Conservation (phyloP, 1,140 invertebrate species). For the Notospermus geniculatus region DNA sequence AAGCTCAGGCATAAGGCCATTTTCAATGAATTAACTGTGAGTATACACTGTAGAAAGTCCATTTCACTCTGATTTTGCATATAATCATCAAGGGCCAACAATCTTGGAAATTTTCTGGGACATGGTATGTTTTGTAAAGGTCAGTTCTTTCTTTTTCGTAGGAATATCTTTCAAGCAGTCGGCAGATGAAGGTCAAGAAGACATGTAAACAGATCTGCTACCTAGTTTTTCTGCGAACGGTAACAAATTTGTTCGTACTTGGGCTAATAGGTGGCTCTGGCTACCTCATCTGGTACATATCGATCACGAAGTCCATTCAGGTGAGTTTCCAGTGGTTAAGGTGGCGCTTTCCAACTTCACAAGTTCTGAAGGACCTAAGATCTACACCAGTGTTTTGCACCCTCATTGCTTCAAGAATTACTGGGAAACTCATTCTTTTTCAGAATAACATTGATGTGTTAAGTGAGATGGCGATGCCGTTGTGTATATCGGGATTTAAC, state of each 20-base stretch:
- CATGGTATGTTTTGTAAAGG: too few relatives aligned
- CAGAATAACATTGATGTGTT: constrained; percentile 33
- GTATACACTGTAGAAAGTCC: too few relatives aligned
- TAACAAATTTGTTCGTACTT: constrained; percentile 66
- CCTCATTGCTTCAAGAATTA: neutral
- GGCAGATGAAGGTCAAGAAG: constrained; percentile 15
- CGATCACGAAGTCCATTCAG: constrained; percentile 57
- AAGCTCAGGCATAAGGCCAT: constrained; percentile 63
- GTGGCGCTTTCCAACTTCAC: too few relatives aligned
- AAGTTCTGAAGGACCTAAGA: too few relatives aligned
- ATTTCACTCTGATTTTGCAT: too few relatives aligned
- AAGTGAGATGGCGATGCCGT: constrained; percentile 40
- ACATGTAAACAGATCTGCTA: constrained; percentile 21
- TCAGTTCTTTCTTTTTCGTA: constrained; percentile 28
- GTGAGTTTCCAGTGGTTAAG: too few relatives aligned
- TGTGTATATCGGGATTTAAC: constrained; percentile 41
- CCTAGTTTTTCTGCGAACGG: constrained; percentile 29
- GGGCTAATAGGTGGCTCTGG: constrained; percentile 63
- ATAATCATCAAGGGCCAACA: too few relatives aligned
- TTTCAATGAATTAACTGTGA: constrained; percentile 67
- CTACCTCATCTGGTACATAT: constrained; percentile 67
- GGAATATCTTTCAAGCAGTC: constrained; percentile 41
- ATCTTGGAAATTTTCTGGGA: too few relatives aligned
- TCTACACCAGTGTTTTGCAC: too few relatives aligned
- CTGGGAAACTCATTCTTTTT: constrained; percentile 14